A percentile compares a stretch with the other conserved stretches of the same genome.
Evolutionary conservation across 37 sponge, comb jelly and placozoan genomes (phyloP).

Genomic region (Halichondria panicea): DNA sequence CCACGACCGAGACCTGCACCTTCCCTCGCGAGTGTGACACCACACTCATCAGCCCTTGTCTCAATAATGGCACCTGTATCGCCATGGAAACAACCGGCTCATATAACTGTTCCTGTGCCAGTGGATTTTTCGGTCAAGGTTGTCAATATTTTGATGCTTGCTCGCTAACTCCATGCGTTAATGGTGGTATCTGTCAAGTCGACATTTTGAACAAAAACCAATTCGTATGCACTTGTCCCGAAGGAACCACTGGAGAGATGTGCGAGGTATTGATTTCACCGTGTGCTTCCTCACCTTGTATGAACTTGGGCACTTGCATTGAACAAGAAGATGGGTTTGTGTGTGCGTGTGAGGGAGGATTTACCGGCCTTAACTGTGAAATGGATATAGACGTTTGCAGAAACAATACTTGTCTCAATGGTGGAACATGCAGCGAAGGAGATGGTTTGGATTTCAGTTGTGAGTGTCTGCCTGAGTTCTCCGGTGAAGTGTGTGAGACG

Average conservation of each 20-base stretch:
- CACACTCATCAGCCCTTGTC: constrained; percentile 30
- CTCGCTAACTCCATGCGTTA: constrained; percentile 5
- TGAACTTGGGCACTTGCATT: constrained; percentile 18
- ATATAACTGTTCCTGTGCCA: constrained; percentile 27
- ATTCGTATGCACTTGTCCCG: constrained; percentile 28
- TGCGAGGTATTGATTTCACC: constrained; percentile 30
- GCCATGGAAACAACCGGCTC: neutral
- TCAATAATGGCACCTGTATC: constrained; percentile 46
- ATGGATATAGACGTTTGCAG: constrained; percentile 19
- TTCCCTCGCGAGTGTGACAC: neutral
- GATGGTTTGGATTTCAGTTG: constrained; percentile 15
- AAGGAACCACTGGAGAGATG: constrained; percentile 6
- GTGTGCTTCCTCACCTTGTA: constrained; percentile 22
- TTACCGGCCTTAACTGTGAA: constrained; percentile 12
- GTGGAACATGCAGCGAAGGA: constrained; percentile 17
- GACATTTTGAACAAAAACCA: constrained; percentile 12
- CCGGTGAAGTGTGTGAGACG: constrained; percentile 12
- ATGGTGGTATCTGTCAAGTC: constrained; percentile 21
- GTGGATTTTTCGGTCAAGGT: constrained; percentile 33
- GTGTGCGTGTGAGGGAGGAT: constrained; percentile 33
- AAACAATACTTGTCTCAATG: constrained; percentile 26
- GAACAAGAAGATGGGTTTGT: constrained; percentile 4
- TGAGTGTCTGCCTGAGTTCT: constrained; percentile 39
- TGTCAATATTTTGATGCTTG: constrained; percentile 53
- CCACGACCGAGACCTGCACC: neutral